Conservation (phyloP, 2,888 invertebrate genomes). For the Chromoteleia sp. region DNA sequence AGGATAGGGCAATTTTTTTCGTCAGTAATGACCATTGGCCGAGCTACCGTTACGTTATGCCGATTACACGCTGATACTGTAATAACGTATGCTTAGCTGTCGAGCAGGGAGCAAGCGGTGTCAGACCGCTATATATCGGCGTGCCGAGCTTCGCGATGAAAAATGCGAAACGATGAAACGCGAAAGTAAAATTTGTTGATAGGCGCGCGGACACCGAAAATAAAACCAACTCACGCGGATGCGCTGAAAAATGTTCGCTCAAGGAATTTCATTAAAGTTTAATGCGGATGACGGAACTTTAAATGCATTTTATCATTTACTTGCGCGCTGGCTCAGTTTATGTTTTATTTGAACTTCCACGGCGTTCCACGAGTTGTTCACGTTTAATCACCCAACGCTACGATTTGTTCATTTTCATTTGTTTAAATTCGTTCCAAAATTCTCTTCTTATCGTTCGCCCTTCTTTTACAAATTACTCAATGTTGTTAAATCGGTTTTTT, state of each 20-base stretch:
- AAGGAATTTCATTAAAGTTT: constrained; percentile 46
- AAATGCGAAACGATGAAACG: constrained; percentile 49
- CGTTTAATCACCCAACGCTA: too few relatives aligned
- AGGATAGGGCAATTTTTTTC: constrained; percentile 62
- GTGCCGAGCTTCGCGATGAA: constrained; percentile 34
- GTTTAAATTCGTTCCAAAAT: too few relatives aligned
- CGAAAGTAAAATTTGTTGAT: constrained; percentile 49
- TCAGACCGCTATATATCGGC: constrained; percentile 56
- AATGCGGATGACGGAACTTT: constrained; percentile 30
- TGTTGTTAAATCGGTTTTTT: too few relatives aligned
- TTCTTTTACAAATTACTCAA: too few relatives aligned
- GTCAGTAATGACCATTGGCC: constrained; percentile 62
- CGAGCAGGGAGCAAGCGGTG: constrained; percentile 52
- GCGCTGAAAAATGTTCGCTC: constrained; percentile 31
- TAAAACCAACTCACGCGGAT: constrained; percentile 22
- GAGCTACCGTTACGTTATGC: constrained; percentile 69
- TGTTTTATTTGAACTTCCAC: background rate
- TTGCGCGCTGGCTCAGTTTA: background rate
- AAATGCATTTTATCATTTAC: constrained; percentile 29
- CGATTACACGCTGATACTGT: constrained; percentile 67
- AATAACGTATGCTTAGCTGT: constrained; percentile 66
- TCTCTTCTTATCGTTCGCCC: too few relatives aligned
- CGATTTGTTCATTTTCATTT: too few relatives aligned
- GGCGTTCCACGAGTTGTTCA: too few relatives aligned
- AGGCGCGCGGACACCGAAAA: constrained; percentile 24